Conservation (phyloP, 2,797 vertebrate species). For the Macroramphosus scolopax region DNA sequence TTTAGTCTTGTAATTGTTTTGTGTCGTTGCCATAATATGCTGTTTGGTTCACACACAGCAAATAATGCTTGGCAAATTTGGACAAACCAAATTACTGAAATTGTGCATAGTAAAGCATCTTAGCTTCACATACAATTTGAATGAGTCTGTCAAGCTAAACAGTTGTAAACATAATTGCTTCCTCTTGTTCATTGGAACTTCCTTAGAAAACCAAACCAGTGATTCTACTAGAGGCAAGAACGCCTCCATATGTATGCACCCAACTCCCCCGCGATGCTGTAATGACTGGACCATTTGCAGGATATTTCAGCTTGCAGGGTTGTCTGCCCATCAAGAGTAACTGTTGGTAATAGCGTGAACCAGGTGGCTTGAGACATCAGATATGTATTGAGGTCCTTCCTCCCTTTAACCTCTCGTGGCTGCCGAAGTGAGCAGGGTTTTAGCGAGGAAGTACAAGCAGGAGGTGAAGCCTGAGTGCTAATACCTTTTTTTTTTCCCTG, state of each 20-base stretch:
- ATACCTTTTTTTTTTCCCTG: constrained; percentile 42
- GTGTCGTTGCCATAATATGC: too few species aligned
- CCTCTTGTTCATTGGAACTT: background rate
- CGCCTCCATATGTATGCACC: too few species aligned
- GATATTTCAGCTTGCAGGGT: too few species aligned
- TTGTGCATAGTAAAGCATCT: background rate
- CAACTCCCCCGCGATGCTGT: too few species aligned
- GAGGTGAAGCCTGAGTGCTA: constrained; percentile 45
- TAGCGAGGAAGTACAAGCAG: constrained; percentile 42
- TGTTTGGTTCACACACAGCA: background rate
- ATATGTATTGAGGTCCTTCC: constrained; percentile 56
- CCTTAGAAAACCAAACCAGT: too few species aligned
- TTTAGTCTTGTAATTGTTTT: too few species aligned
- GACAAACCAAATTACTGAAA: background rate
- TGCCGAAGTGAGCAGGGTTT: constrained; percentile 33
- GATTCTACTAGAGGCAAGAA: too few species aligned
- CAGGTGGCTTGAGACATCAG: constrained; percentile 50
- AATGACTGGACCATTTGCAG: too few species aligned
- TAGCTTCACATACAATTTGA: background rate
- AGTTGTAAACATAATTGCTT: too few species aligned
- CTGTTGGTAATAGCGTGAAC: constrained; percentile 26
- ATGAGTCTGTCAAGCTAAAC: too few species aligned
- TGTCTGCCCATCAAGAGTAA: constrained; percentile 19
- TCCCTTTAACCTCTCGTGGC: constrained; percentile 45
- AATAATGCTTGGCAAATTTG: background rate